A percentile compares a stretch with the other conserved stretches of the same genome.
Conservation (phyloP, 2,888 invertebrate species). For the Drosophila infuscata region DNA sequence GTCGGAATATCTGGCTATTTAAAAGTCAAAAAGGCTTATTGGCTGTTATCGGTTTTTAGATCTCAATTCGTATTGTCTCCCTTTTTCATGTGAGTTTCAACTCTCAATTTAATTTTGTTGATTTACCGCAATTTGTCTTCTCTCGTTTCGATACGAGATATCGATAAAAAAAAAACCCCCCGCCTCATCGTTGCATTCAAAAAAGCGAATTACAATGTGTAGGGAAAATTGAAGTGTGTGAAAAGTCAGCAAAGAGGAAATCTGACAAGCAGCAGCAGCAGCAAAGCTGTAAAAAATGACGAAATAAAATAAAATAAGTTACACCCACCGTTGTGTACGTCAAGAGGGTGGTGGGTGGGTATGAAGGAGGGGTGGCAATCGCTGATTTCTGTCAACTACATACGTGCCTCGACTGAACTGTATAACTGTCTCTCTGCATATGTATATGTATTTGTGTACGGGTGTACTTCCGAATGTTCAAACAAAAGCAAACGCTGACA, state of each 20-base stretch:
- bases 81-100: conserved; percentile 9
- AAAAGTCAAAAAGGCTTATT: background rate
- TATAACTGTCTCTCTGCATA: conserved; percentile 40
- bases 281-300: conserved; percentile 9
- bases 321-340: conserved; percentile 43
- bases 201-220: conserved; percentile 25
- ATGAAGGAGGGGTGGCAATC: conserved; percentile 11
- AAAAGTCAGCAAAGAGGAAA: conserved; percentile 47
- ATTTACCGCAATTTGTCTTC: conserved; percentile 29
- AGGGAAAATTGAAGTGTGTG: conserved; percentile 38
- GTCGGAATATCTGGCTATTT: background rate
- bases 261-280: conserved; percentile 38
- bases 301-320: conserved; percentile 61
- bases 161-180: conserved; percentile 34
- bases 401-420: conserved; percentile 14
- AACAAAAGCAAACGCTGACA: conserved; percentile 66
- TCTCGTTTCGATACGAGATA: conserved; percentile 34
- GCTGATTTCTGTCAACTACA: conserved; percentile 53
- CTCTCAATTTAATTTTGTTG: conserved; percentile 5
- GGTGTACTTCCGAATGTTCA: conserved; percentile 66
- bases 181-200: conserved; percentile 18
- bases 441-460: conserved; percentile 27
- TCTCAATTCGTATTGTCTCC: background rate
- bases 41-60: background rate
- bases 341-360: too few species aligned